Percentiles rank a stretch among this genome's conserved stretches.
phyloP scores from a whole-genome alignment of 1,140 invertebrate genomes.

The Drosophila yakuba region DNA sequence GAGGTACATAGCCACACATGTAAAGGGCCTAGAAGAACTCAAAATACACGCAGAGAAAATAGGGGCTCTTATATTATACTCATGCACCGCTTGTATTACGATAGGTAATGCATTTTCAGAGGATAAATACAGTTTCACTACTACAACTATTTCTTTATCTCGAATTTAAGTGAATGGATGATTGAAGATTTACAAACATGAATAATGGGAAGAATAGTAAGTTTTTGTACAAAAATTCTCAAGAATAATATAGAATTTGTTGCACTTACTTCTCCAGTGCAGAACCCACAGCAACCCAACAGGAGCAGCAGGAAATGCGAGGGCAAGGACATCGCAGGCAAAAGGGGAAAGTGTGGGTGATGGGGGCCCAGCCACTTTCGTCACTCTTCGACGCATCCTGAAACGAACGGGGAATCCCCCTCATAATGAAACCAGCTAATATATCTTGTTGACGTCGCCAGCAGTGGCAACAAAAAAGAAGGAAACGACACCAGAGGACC shows the following conservation, averaged over 20 bases:
- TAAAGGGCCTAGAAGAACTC: constrained; percentile 20
- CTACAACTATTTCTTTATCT: no score
- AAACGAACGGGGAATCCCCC: constrained; percentile 20
- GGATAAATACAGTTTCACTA: no score
- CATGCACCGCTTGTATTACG: no score
- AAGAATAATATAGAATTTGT: no score
- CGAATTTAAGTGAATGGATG: no score
- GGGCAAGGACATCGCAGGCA: constrained; percentile 33
- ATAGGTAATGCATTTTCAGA: no score
- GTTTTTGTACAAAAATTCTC: no score
- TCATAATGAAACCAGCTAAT: constrained; percentile 76
- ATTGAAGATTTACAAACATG: no score
- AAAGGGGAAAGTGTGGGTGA: not conserved
- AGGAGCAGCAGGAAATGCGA: not conserved
- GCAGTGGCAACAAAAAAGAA: constrained; percentile 34
- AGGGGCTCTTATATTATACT: not conserved
- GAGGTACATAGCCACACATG: constrained; percentile 23
- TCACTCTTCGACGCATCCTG: constrained; percentile 52
- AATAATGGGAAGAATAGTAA: no score
- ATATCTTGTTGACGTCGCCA: constrained; percentile 68
- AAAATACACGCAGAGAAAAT: not conserved
- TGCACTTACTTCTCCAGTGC: not conserved
- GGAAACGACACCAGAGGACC: constrained; percentile 26
- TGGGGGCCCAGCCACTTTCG: constrained; percentile 4
- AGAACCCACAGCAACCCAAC: constrained; percentile 27